These are phyloP conservation scores for Caenorhabditis brenneri DNA, from an alignment of 1,140 invertebrate species.

Conservation along the genomic window DNA sequence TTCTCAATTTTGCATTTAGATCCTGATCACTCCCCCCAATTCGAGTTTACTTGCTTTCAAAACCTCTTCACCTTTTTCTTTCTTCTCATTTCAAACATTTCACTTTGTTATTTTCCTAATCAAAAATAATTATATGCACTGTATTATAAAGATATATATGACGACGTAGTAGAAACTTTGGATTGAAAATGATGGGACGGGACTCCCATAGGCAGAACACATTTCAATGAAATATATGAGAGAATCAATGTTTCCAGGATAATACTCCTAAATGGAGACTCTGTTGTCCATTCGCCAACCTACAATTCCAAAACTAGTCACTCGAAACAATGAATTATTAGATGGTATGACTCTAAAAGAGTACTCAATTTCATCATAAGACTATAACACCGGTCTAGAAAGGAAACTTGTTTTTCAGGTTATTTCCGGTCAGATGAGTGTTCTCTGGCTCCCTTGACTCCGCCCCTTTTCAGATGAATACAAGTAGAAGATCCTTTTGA, in stretches of 20 bases:
- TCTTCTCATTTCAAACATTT: slow-evolving; percentile 7
- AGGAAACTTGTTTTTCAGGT: neutral
- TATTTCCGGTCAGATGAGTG: neutral
- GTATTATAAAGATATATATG: neutral
- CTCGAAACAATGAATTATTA: no score
- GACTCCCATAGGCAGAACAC: no score
- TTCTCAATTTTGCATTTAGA: neutral
- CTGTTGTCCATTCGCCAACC: no score
- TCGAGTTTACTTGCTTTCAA: neutral
- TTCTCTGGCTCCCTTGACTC: neutral
- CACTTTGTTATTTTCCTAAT: neutral
- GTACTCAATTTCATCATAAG: neutral
- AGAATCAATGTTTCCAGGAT: no score
- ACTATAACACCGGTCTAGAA: neutral
- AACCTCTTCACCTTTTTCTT: neutral
- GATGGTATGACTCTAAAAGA: no score
- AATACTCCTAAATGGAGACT: no score
- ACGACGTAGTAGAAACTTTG: no score
- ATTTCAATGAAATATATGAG: no score
- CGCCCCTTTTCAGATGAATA: neutral
- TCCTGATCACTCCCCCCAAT: neutral
- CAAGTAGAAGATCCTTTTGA: neutral
- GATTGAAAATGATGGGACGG: no score
- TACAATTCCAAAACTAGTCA: no score
- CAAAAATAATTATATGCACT: no score